Percentiles rank a stretch among this genome's conserved stretches.
Conservation (phyloP, 2,113 vertebrate species). For the Protobothrops mucrosquamatus region DNA sequence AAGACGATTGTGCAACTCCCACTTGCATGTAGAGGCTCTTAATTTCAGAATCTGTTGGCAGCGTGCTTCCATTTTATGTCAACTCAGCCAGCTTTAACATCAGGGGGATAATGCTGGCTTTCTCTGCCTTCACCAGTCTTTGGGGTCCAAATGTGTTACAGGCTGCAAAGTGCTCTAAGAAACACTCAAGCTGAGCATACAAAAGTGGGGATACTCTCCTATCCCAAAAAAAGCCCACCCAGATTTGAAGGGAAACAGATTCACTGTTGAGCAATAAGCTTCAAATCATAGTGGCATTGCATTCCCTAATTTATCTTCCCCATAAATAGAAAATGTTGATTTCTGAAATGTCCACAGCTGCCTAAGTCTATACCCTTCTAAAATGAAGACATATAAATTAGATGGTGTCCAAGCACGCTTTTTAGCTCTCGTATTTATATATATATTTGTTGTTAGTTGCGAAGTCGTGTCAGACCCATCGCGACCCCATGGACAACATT, state of each 20-base stretch:
- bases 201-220: not conserved
- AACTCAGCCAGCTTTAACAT: not conserved
- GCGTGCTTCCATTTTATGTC: not conserved
- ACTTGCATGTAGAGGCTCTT: not conserved
- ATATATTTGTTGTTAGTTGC: too few species aligned
- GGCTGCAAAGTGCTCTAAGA: constrained; percentile 1
- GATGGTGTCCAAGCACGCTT: not conserved
- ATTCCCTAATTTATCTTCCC: too few species aligned
- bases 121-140: not conserved
- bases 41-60: not conserved
- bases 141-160: not conserved
- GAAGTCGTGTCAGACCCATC: too few species aligned
- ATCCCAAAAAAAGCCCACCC: not conserved
- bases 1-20: not conserved
- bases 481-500: too few species aligned
- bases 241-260: not conserved
- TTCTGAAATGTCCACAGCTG: not conserved
- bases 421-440: not conserved
- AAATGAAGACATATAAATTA: not conserved
- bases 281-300: too few species aligned
- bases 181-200: not conserved
- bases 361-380: not conserved
- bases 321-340: not conserved
- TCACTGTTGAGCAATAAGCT: not conserved
- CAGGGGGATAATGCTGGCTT: not conserved